A percentile compares a stretch with the other conserved stretches of the same genome.
Evolutionary conservation across 2,113 vertebrate species (phyloP).

Genomic region (Chaetura pelagica): DNA sequence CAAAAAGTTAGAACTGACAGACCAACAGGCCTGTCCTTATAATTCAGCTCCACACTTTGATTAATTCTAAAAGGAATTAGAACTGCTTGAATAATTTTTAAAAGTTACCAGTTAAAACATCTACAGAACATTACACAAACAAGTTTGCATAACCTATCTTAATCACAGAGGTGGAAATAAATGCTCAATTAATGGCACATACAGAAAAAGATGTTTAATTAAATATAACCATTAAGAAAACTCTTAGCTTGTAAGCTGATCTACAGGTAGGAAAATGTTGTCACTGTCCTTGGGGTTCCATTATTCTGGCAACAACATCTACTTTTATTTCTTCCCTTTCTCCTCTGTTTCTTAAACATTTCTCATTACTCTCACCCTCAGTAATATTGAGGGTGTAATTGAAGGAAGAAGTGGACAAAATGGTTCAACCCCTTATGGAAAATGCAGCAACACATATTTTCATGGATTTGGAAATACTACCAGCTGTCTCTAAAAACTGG

Average conservation of each 20-base stretch:
- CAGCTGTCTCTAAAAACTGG: background rate
- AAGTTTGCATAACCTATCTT: background rate
- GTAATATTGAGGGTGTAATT: slow-evolving; percentile 14
- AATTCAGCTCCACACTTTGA: background rate
- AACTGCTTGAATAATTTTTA: background rate
- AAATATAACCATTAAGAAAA: slow-evolving; percentile 8
- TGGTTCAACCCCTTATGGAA: background rate
- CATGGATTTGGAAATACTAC: background rate
- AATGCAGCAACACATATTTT: background rate
- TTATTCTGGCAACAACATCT: slow-evolving; percentile 21
- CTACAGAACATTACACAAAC: background rate
- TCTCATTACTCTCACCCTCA: slow-evolving; percentile 1
- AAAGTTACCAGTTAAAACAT: background rate
- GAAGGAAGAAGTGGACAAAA: slow-evolving; percentile 16
- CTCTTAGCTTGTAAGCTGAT: background rate
- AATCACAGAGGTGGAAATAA: background rate
- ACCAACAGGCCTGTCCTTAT: background rate
- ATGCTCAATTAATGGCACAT: background rate
- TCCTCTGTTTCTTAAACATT: background rate
- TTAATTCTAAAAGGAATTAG: background rate
- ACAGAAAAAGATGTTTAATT: slow-evolving; percentile 20
- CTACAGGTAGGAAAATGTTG: slow-evolving; percentile 26
- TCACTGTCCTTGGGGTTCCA: slow-evolving; percentile 48
- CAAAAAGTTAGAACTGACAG: background rate
- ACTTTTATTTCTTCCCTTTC: slow-evolving; percentile 27